Evolutionary conservation across 1,140 invertebrate genomes (phyloP).

Genomic region (Pteromalus puparum): DNA sequence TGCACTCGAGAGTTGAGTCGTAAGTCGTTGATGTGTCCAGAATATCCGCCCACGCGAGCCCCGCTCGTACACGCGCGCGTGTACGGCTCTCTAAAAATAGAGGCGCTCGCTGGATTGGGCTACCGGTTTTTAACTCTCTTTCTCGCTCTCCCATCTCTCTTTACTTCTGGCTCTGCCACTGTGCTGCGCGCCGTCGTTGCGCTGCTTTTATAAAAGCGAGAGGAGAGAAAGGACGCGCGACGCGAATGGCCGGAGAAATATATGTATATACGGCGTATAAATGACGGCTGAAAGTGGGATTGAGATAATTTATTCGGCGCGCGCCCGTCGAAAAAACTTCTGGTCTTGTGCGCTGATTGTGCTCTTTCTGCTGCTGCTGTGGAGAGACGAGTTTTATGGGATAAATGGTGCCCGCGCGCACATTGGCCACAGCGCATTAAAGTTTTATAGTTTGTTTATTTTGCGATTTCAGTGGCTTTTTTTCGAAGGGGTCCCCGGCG

Average conservation of each 20-base stretch:
- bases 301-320: conserved; percentile 51
- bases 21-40: conserved; percentile 49
- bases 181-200: not conserved
- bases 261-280: conserved; percentile 36
- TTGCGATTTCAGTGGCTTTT: conserved; percentile 22
- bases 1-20: not conserved
- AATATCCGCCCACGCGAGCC: conserved; percentile 50
- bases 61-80: conserved; percentile 29
- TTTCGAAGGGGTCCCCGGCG: not conserved
- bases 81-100: conserved; percentile 67
- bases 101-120: conserved; percentile 63
- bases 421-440: conserved; percentile 29
- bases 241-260: conserved; percentile 47
- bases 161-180: not conserved
- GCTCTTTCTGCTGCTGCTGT: not conserved
- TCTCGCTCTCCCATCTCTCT: conserved; percentile 32
- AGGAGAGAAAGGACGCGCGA: conserved; percentile 18
- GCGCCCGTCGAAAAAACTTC: conserved; percentile 41
- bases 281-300: conserved; percentile 35
- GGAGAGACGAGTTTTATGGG: conserved; percentile 36
- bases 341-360: conserved; percentile 44
- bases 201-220: conserved; percentile 28
- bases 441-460: conserved; percentile 52
- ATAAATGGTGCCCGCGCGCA: conserved; percentile 25
- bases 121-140: conserved; percentile 70